Evolutionary conservation across 1,140 invertebrate species (phyloP).

Genomic region (Magallana angulata): DNA sequence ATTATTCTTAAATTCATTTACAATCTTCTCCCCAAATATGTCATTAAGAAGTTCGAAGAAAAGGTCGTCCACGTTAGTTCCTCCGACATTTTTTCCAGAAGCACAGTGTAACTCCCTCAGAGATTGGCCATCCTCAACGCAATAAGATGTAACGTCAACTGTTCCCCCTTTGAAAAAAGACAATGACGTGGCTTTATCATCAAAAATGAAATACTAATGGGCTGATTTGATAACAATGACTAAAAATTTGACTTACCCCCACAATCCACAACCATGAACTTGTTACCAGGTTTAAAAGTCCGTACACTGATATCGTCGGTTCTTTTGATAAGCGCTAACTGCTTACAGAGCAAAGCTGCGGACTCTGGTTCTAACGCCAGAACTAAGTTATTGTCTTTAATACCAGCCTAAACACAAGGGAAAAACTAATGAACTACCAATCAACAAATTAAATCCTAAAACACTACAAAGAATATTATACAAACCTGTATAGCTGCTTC

Average conservation of each 20-base stretch:
- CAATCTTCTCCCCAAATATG: no score
- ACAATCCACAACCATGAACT: background rate
- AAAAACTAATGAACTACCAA: background rate
- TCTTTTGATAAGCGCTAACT: background rate
- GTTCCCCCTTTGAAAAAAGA: background rate
- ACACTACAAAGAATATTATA: no score
- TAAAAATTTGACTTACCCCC: background rate
- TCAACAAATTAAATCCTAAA: no score
- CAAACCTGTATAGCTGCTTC: slow-evolving; percentile 4
- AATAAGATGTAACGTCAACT: background rate
- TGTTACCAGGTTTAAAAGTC: background rate
- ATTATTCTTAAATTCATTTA: no score
- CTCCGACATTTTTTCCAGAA: background rate
- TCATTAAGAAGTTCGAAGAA: no score
- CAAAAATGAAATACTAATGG: no score
- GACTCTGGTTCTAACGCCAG: background rate
- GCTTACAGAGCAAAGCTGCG: slow-evolving; percentile 2
- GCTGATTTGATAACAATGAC: no score
- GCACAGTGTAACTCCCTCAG: slow-evolving; percentile 20
- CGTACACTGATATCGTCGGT: background rate
- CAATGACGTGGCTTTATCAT: no score
- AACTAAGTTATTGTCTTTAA: background rate
- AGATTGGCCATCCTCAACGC: background rate
- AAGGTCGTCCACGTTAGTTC: background rate
- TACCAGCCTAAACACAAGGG: background rate